Percentiles rank a stretch among this genome's conserved stretches.
Evolutionary conservation across 2,888 invertebrate species (phyloP).

Genomic region (Agrotis ipsilon): DNA sequence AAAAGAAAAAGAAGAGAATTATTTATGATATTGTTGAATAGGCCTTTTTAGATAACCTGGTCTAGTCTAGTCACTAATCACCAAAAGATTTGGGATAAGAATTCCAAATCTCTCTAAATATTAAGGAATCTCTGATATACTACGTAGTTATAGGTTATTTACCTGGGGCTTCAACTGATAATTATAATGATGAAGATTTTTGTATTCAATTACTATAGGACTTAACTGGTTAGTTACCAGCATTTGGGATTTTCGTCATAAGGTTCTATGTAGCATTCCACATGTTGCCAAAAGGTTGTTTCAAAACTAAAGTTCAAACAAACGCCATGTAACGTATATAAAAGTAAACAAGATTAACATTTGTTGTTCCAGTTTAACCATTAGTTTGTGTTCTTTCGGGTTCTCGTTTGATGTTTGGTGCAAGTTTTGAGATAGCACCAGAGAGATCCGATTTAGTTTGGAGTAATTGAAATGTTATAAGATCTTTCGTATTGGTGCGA

Average conservation of each 20-base stretch:
- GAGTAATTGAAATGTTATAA: not conserved
- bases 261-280: not conserved
- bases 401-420: conserved; percentile 24
- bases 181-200: no score
- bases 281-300: conserved; percentile 2
- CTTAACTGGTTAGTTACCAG: no score
- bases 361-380: conserved; percentile 36
- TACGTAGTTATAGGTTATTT: not conserved
- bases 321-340: conserved; percentile 19
- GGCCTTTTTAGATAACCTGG: no score
- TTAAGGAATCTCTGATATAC: not conserved
- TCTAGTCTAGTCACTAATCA: no score
- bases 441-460: not conserved
- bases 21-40: no score
- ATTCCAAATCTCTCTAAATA: no score
- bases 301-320: conserved; percentile 36
- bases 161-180: not conserved
- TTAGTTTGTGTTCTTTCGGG: conserved; percentile 17
- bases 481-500: not conserved
- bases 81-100: no score
- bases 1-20: no score
- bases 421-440: not conserved
- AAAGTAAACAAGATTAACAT: conserved; percentile 51
- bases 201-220: no score
- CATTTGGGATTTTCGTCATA: not conserved